Evolutionary conservation across 2,113 vertebrate genomes (phyloP).

Genomic region (Ibidorhyncha struthersii): DNA sequence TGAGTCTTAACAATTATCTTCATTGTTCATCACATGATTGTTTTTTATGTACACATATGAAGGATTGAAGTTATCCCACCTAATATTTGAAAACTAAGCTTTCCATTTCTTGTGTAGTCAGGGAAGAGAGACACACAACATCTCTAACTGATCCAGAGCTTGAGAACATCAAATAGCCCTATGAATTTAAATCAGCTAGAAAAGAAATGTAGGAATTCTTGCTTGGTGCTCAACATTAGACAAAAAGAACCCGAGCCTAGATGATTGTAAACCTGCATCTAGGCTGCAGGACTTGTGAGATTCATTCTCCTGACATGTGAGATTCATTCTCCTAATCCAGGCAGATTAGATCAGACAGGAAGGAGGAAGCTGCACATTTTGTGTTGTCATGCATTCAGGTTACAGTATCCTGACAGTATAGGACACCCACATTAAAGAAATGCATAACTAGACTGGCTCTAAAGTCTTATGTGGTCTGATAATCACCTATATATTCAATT

Average conservation of each 20-base stretch:
- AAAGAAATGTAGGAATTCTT: background rate
- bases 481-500: background rate
- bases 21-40: background rate
- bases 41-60: background rate
- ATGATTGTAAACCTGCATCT: background rate
- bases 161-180: background rate
- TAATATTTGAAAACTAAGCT: background rate
- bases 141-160: background rate
- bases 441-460: too few relatives aligned
- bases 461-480: background rate
- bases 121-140: background rate
- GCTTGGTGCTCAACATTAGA: background rate
- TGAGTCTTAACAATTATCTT: background rate
- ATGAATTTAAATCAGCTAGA: background rate
- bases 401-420: background rate
- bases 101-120: background rate
- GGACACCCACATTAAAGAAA: background rate
- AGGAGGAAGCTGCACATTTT: background rate
- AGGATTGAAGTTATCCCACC: background rate
- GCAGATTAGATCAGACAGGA: background rate
- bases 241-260: background rate
- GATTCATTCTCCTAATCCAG: background rate
- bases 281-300: background rate
- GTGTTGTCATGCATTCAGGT: background rate
- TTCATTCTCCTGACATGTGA: background rate